A percentile compares a stretch with the other conserved stretches of the same genome.
Conservation (phyloP, 2,113 vertebrate genomes). For the Notarius lentiginosus region DNA sequence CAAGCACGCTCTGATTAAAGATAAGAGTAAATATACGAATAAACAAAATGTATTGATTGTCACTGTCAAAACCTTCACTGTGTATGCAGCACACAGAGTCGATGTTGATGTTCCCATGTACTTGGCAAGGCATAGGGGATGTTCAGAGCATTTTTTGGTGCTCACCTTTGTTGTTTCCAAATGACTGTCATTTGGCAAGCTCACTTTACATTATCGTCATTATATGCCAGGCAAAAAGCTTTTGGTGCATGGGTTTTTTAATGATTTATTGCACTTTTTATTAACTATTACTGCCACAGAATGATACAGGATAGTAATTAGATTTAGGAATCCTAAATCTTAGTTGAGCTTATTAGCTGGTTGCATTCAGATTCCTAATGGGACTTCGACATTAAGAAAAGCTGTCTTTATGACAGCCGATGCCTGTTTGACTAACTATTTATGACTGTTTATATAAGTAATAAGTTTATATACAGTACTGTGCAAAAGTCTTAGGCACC, state of each 20-base stretch:
- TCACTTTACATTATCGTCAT: not conserved
- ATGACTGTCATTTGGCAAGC: not conserved
- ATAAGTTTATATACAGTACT: not conserved
- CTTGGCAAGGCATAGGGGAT: not conserved
- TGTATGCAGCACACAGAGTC: not conserved
- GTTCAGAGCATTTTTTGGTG: not conserved
- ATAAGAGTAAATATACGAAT: not conserved
- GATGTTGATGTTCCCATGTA: not conserved
- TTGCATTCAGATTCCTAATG: not conserved
- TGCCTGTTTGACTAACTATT: not conserved
- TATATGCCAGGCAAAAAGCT: not conserved
- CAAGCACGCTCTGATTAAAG: not conserved
- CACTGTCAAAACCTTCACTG: not conserved
- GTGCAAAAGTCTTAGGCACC: too few species aligned
- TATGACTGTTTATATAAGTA: not conserved
- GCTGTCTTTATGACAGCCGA: not conserved
- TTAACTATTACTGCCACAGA: not conserved
- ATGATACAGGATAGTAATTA: constrained; percentile 1
- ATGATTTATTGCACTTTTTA: not conserved
- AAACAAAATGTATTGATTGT: not conserved
- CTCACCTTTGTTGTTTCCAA: not conserved
- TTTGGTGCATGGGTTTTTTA: not conserved
- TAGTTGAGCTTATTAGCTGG: not conserved
- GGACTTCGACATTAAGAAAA: not conserved
- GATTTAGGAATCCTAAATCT: not conserved